These are phyloP conservation scores for Liolophura sinensis DNA, from an alignment of 1,140 invertebrate species.

Conservation along the genomic window DNA sequence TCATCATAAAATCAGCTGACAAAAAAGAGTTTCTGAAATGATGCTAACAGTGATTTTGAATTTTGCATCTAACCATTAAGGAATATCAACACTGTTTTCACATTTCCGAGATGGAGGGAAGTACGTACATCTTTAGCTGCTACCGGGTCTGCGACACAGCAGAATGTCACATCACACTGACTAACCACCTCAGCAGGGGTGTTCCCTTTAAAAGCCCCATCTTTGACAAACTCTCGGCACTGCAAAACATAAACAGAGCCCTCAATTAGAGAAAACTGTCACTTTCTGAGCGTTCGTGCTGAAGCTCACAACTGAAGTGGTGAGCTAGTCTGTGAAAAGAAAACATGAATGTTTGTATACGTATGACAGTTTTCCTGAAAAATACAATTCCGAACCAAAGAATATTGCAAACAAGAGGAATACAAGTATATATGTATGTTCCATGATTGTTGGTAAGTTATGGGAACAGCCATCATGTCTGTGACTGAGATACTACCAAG, in stretches of 20 bases:
- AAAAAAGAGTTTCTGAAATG: not conserved
- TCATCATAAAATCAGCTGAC: no score
- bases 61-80: not conserved
- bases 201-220: constrained; percentile 73
- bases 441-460: no score
- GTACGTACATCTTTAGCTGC: constrained; percentile 85
- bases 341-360: not conserved
- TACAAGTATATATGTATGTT: no score
- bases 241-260: constrained; percentile 54
- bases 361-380: no score
- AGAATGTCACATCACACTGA: constrained; percentile 91
- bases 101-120: not conserved
- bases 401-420: no score
- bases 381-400: no score
- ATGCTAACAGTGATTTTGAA: no score
- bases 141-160: constrained; percentile 89
- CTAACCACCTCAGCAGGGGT: constrained; percentile 92
- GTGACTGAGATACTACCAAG: no score
- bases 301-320: not conserved
- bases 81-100: not conserved
- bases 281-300: not conserved
- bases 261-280: not conserved
- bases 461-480: no score
- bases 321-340: not conserved
- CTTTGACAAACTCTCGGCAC: constrained; percentile 77